A percentile compares a stretch with the other conserved stretches of the same genome.
Conservation (phyloP, 2,113 vertebrate species). For the Otus sunia region DNA sequence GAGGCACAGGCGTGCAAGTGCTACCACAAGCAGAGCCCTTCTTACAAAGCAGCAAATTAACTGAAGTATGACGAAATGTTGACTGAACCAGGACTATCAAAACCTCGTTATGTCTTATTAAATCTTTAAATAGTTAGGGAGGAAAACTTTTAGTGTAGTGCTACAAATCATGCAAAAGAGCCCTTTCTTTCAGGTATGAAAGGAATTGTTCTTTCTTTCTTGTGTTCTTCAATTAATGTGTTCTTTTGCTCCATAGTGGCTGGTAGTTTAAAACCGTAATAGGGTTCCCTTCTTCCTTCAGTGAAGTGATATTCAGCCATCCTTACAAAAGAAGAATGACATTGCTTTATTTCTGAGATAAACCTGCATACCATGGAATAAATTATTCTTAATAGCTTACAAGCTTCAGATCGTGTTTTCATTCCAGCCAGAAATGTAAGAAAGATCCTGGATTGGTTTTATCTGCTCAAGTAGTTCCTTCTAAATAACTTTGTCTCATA, state of each 20-base stretch:
- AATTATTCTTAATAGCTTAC: not conserved
- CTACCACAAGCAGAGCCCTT: conserved; percentile 51
- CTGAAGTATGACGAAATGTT: not conserved
- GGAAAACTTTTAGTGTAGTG: not conserved
- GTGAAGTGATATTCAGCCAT: not conserved
- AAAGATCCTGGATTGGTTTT: not conserved
- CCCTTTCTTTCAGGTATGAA: not conserved
- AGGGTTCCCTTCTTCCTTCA: not conserved
- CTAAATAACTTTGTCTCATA: not conserved
- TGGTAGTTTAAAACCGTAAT: not conserved
- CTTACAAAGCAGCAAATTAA: not conserved
- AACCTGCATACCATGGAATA: not conserved
- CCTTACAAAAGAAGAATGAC: not conserved
- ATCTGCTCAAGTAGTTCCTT: not conserved
- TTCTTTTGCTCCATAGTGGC: not conserved
- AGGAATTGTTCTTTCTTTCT: not conserved
- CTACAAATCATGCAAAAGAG: not conserved
- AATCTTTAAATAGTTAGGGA: not conserved
- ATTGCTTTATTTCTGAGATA: not conserved
- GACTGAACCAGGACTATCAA: not conserved
- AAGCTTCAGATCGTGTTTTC: not conserved
- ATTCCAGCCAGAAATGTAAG: not conserved
- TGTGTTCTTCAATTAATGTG: not conserved
- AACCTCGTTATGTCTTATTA: not conserved
- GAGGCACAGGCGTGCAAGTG: not conserved